phyloP scores from a whole-genome alignment of 2,888 invertebrate genomes.

The Catocala nupta region DNA sequence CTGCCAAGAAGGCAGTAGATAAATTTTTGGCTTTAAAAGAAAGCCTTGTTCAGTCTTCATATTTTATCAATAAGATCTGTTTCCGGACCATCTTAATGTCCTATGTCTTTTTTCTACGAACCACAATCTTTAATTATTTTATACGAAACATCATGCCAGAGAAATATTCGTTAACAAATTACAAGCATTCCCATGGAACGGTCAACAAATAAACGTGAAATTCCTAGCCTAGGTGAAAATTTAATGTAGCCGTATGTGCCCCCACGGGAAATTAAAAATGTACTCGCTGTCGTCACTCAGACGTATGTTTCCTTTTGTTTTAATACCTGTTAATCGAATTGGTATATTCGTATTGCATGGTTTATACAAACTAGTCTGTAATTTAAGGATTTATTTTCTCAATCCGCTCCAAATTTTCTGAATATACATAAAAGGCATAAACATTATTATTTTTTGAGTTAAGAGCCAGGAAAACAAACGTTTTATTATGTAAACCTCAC shows the following conservation, averaged over 20 bases:
- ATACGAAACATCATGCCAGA: neutral
- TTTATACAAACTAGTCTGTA: too few species aligned
- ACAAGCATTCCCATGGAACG: conserved; percentile 15
- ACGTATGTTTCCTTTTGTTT: conserved; percentile 45
- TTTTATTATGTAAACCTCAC: too few species aligned
- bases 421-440: too few species aligned
- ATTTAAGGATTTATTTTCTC: too few species aligned
- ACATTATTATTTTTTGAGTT: too few species aligned
- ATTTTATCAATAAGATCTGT: too few species aligned
- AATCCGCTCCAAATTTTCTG: too few species aligned
- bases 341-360: conserved; percentile 14
- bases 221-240: conserved; percentile 49
- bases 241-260: conserved; percentile 39
- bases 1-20: too few species aligned
- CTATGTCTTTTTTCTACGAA: neutral
- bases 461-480: too few species aligned
- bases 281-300: conserved; percentile 40
- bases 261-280: conserved; percentile 62
- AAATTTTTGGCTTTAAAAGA: too few species aligned
- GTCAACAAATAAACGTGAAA: conserved; percentile 19
- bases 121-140: neutral
- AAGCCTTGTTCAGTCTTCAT: too few species aligned
- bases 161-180: conserved; percentile 19
- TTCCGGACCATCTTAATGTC: too few species aligned
- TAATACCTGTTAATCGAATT: conserved; percentile 40